Percentiles rank a stretch among this genome's conserved stretches.
Evolutionary conservation across 2,888 invertebrate species (phyloP).

Genomic region (Acanthosepion pharaonis): DNA sequence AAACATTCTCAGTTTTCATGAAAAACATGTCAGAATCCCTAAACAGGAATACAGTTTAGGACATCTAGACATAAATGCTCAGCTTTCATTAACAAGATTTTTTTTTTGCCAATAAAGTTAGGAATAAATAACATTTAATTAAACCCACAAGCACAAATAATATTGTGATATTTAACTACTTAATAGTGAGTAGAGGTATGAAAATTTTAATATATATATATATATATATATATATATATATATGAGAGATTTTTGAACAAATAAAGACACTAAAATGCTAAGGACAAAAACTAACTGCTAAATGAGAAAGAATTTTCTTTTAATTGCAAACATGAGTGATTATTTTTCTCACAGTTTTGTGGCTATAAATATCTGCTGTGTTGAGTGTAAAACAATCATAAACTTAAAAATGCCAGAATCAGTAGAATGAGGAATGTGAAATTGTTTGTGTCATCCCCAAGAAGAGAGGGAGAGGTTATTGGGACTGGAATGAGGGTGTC

Average conservation of each 20-base stretch:
- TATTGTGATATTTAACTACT: no score
- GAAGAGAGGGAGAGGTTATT: not conserved
- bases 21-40: no score
- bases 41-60: no score
- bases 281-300: no score
- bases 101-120: no score
- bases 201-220: not conserved
- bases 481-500: not conserved
- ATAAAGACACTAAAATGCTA: not conserved
- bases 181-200: no score
- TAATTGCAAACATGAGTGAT: not conserved
- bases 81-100: no score
- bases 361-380: not conserved
- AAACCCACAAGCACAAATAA: no score
- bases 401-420: constrained; percentile 1
- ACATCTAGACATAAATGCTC: no score
- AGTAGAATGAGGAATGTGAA: constrained; percentile 21
- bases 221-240: not conserved
- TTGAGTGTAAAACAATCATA: not conserved
- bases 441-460: not conserved
- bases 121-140: no score
- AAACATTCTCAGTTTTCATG: no score
- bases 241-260: not conserved
- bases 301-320: not conserved
- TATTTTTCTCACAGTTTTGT: not conserved